Conservation (phyloP, 2,113 vertebrate genomes). For the Mus pahari region DNA sequence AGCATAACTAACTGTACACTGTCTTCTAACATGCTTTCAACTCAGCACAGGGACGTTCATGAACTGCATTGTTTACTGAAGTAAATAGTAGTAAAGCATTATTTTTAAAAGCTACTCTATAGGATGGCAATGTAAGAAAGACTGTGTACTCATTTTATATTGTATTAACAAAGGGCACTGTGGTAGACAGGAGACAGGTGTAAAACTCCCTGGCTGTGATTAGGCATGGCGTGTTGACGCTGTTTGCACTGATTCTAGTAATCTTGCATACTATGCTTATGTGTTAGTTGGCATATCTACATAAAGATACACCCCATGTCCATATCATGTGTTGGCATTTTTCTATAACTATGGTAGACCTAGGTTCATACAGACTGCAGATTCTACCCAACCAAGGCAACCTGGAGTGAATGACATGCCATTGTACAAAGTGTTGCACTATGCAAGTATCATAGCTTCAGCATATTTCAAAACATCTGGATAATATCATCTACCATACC, state of each 20-base stretch:
- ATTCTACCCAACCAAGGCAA: neutral
- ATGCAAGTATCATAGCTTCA: neutral
- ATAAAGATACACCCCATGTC: neutral
- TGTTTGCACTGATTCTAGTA: neutral
- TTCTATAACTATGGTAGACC: neutral
- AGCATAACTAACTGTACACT: neutral
- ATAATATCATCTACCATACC: neutral
- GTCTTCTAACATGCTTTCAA: neutral
- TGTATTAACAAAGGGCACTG: neutral
- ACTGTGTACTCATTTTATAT: neutral
- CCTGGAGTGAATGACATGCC: neutral
- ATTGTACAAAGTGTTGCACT: neutral
- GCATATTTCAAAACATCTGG: neutral
- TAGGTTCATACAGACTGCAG: neutral
- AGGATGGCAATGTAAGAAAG: neutral
- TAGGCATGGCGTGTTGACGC: neutral
- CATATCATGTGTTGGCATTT: neutral
- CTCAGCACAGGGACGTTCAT: neutral
- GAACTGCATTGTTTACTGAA: neutral
- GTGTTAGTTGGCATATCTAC: neutral
- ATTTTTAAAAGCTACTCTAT: slow-evolving; percentile 21
- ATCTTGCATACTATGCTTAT: neutral
- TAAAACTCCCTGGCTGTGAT: neutral
- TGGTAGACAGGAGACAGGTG: neutral
- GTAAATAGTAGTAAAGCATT: neutral